Evolutionary conservation across 2,797 vertebrate species (phyloP), one percentile per base, ranked within the genome.

Genomic region (Tachyglossus aculeatus): DNA sequence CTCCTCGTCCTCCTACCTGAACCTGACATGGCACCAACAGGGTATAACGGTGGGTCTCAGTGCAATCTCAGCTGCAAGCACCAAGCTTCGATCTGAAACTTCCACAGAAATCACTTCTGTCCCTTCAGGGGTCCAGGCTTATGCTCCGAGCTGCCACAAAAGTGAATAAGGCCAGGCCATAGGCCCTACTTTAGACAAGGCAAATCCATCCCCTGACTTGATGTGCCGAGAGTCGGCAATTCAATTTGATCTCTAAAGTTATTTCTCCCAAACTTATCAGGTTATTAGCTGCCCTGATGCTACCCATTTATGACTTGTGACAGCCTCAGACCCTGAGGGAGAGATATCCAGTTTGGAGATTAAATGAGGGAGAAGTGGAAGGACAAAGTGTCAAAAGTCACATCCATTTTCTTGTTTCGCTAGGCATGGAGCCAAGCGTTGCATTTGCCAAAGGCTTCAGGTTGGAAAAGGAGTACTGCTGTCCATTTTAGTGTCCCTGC

Each of bases 191-290:
- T 24, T 33, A 62, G 25, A n/a, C 24, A 56, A 51, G 33, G 62
- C 48, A 67, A 33, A 58, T 59, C 34, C 27, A 33, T 14, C 27
- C 29, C 5, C 11, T 16, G 29, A 9, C 29, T 48, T 48, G 16
- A 27, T 39, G 48, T 6, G 58, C 44, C 7, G 19, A 50, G 1
- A 2, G 27, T 21, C 37, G 50, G 22, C 25, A 27, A 40, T 68
- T 76, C 31, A 29, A 8, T 39, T 14, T 18, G 51, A 14, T 9
- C 54, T 84, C n/a, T 39, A 41, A 55, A 68, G 33, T 37, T 31
- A 78, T 33, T 3, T 9, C 12, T 29, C 11, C n/a, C 29, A 13
- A 57, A 57, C 38, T 29, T 9, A 32, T 3, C 14, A 8, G 5
- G 41, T 41, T 19, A 66, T 11, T 21, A 45, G 16, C 33, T 15